Conservation (phyloP, 1,140 invertebrate genomes). For the Brachionus rotundiformis region DNA sequence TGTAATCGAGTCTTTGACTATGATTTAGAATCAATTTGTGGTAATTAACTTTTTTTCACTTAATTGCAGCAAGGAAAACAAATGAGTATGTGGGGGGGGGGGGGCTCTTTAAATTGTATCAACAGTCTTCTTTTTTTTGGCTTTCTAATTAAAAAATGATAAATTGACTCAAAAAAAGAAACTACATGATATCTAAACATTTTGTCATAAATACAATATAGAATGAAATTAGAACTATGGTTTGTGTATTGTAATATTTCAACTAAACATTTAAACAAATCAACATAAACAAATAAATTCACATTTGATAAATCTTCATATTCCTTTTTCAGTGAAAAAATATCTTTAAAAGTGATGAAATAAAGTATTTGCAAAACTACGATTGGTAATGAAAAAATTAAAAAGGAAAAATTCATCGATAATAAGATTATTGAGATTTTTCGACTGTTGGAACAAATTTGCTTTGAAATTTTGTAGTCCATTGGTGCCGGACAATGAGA, state of each 20-base stretch:
- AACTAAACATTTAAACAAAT: not conserved
- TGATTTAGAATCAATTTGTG: too few species aligned
- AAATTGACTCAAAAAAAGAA: too few species aligned
- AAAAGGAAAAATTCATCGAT: not conserved
- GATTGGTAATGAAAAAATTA: not conserved
- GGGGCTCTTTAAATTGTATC: too few species aligned
- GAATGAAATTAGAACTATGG: slow-evolving; percentile 23
- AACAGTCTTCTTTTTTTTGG: too few species aligned
- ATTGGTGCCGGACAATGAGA: too few species aligned
- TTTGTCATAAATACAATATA: not conserved
- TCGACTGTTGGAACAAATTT: not conserved
- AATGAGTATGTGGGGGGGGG: too few species aligned
- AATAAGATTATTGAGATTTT: not conserved
- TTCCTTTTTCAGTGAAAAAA: not conserved
- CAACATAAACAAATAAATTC: not conserved
- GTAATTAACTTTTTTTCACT: too few species aligned
- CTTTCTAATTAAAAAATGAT: too few species aligned
- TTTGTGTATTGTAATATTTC: slow-evolving; percentile 50
- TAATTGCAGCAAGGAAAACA: too few species aligned
- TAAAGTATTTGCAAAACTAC: not conserved
- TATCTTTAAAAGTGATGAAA: not conserved
- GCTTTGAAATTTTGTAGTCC: too few species aligned
- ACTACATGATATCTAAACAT: not conserved
- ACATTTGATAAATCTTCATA: too few species aligned
- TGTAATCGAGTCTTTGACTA: too few species aligned